Evolutionary conservation across 2,113 vertebrate species (phyloP).

Genomic region (Nibea albiflora): DNA sequence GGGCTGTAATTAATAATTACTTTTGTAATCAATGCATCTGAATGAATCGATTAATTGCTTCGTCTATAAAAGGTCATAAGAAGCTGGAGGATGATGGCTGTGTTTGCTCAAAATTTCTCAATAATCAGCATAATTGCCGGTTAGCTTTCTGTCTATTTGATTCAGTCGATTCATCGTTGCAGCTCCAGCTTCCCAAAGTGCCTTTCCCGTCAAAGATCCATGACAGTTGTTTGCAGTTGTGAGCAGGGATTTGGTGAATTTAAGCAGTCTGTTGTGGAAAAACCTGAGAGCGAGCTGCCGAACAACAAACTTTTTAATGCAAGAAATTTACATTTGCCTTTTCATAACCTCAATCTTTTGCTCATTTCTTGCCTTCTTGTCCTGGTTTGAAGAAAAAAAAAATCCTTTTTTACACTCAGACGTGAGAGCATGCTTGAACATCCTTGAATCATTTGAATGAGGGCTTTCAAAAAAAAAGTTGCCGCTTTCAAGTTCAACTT

Average conservation of each 20-base stretch:
- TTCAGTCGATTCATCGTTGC: neutral
- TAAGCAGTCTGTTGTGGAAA: neutral
- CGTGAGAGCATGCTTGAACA: neutral
- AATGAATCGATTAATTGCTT: neutral
- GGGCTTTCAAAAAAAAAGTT: neutral
- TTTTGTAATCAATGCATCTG: neutral
- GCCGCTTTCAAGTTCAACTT: neutral
- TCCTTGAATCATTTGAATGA: neutral
- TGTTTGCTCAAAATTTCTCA: neutral
- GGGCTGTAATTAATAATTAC: neutral
- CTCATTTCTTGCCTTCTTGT: slow-evolving; percentile 1
- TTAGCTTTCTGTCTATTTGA: neutral
- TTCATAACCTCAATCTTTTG: slow-evolving; percentile 11
- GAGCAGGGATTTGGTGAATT: neutral
- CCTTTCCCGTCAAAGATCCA: neutral
- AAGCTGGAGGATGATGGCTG: neutral
- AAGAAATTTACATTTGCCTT: slow-evolving; percentile 9
- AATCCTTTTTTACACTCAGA: neutral
- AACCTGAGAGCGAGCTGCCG: neutral
- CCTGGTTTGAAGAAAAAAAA: neutral
- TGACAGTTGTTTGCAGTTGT: neutral
- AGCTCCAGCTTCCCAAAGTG: neutral
- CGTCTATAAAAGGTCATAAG: neutral
- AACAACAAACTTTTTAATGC: slow-evolving; percentile 5
- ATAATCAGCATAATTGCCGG: neutral